Evolutionary conservation across 1,140 invertebrate species (phyloP).

Genomic region (Drosophila mojavensis): DNA sequence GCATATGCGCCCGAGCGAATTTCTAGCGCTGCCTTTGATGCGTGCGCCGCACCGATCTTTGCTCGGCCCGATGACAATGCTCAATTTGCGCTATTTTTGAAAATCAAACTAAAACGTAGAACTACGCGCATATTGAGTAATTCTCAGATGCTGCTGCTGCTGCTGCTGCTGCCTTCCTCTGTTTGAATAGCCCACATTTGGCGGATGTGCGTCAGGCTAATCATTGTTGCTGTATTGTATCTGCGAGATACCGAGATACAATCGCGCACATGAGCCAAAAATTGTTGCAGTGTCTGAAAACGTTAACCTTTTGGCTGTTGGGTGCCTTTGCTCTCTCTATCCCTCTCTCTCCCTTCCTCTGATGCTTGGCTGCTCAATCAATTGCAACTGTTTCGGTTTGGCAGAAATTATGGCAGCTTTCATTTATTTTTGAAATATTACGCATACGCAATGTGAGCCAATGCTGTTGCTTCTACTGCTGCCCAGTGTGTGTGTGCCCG

Average conservation of each 20-base stretch:
- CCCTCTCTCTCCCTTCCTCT: background rate
- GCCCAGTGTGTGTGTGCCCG: conserved; percentile 38
- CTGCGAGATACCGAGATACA: conserved; percentile 2
- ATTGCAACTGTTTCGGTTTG: conserved; percentile 33
- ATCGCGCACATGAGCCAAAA: conserved; percentile 54
- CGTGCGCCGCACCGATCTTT: conserved; percentile 43
- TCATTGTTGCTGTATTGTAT: conserved; percentile 22
- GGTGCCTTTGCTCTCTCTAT: conserved; percentile 5
- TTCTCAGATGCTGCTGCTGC: conserved; percentile 39
- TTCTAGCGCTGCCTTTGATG: conserved; percentile 54
- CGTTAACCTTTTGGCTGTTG: conserved; percentile 42
- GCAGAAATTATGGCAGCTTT: conserved; percentile 50
- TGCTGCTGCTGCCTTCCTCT: conserved; percentile 20
- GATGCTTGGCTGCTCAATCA: conserved; percentile 16
- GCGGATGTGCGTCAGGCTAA: conserved; percentile 70
- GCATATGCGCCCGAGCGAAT: conserved; percentile 66
- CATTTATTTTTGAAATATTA: conserved; percentile 76
- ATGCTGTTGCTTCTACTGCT: background rate
- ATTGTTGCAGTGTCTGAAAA: conserved; percentile 61
- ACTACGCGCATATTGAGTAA: conserved; percentile 63
- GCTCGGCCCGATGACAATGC: conserved; percentile 59
- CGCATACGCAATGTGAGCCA: conserved; percentile 62
- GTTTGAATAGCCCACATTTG: conserved; percentile 69
- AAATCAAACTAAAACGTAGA: conserved; percentile 52
- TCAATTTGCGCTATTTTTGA: conserved; percentile 75